A percentile compares a stretch with the other conserved stretches of the same genome.
Conservation (phyloP, 53 echinoderm and acorn worm species). For the Zoroaster sp. region DNA sequence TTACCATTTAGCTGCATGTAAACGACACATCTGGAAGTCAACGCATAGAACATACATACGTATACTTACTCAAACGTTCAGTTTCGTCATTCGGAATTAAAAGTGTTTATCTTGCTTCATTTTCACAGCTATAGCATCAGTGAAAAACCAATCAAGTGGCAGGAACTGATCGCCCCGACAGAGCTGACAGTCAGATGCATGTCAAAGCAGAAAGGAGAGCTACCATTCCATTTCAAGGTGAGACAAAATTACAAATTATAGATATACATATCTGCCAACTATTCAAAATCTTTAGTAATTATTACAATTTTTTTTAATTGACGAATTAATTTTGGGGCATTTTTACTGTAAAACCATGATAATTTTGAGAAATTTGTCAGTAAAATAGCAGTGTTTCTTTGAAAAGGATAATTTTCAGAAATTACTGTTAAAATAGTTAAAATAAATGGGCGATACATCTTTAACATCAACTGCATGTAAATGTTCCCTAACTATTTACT, state of each 20-base stretch:
- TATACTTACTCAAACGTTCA: too few relatives aligned
- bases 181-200: slow-evolving; percentile 76
- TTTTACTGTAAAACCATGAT: too few relatives aligned
- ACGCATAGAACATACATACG: too few relatives aligned
- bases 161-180: slow-evolving; percentile 74
- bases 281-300: neutral
- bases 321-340: too few relatives aligned
- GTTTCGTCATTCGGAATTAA: too few relatives aligned
- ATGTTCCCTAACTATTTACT: too few relatives aligned
- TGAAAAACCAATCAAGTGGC: slow-evolving; percentile 88
- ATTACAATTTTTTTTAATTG: neutral
- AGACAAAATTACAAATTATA: neutral
- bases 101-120: neutral
- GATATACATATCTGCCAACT: neutral
- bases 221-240: slow-evolving; percentile 86
- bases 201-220: slow-evolving; percentile 72
- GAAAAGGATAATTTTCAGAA: too few relatives aligned
- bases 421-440: too few relatives aligned
- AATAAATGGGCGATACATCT: too few relatives aligned
- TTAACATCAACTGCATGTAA: too few relatives aligned
- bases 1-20: too few relatives aligned
- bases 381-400: neutral
- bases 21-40: too few relatives aligned
- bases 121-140: slow-evolving; percentile 71
- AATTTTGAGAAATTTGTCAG: neutral